These are phyloP conservation scores for Galemys pyrenaicus DNA, from an alignment of 2,113 vertebrate genomes.

Conservation along the genomic window DNA sequence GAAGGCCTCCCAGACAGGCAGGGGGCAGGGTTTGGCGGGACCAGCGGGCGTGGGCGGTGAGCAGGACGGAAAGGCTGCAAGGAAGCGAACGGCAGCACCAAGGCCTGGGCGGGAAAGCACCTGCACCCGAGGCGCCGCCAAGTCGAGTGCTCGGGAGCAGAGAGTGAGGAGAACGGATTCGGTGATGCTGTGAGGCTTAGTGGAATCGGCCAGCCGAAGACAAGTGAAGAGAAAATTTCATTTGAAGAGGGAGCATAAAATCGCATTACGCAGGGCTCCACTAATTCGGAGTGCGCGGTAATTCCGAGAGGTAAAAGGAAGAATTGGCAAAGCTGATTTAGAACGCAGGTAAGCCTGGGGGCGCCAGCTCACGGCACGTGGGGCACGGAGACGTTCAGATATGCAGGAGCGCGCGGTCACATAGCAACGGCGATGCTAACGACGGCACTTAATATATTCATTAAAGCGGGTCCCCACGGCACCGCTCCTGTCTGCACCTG, in stretches of 20 bases:
- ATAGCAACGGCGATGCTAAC: conserved; percentile 40
- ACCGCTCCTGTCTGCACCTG: neutral
- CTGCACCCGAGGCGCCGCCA: too few species aligned
- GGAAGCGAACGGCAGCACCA: neutral
- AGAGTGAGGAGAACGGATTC: neutral
- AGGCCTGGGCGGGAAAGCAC: neutral
- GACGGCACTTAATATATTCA: conserved; percentile 31
- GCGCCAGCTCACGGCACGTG: neutral
- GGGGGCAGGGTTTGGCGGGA: neutral
- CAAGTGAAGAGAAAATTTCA: neutral
- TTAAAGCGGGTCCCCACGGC: neutral
- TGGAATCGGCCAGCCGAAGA: neutral
- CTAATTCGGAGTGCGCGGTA: neutral
- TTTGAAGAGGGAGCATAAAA: neutral
- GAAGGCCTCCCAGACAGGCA: neutral
- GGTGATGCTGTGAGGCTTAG: neutral
- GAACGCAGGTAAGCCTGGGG: neutral
- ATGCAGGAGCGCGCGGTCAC: neutral
- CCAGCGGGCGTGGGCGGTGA: neutral
- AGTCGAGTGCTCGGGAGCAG: accelerated
- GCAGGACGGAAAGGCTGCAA: neutral
- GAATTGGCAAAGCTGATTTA: neutral
- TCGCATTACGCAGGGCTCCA: neutral
- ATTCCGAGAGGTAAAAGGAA: neutral
- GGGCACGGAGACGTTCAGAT: neutral